Percentiles rank a stretch among this genome's conserved stretches.
Conservation (phyloP, 2,797 vertebrate genomes). For the Acridotheres tristis region DNA sequence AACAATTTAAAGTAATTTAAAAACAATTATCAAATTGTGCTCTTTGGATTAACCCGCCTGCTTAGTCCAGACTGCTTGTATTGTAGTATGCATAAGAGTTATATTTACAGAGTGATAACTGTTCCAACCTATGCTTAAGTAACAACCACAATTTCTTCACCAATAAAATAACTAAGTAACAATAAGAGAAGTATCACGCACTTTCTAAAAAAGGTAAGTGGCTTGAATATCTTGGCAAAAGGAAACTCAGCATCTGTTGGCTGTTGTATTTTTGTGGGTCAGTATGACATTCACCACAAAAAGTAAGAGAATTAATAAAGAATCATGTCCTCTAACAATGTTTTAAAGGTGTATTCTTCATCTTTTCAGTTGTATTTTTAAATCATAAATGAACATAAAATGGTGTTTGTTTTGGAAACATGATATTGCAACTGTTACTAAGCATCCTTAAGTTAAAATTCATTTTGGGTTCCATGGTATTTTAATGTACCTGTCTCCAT, state of each 20-base stretch:
- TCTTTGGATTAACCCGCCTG: background rate
- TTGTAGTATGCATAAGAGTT: background rate
- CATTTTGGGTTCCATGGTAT: background rate
- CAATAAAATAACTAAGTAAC: background rate
- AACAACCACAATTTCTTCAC: background rate
- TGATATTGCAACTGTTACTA: background rate
- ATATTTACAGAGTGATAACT: background rate
- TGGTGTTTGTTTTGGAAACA: background rate
- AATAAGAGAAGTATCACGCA: background rate
- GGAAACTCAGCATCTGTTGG: background rate
- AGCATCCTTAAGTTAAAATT: background rate
- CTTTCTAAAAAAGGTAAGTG: background rate
- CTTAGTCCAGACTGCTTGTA: background rate
- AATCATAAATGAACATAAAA: background rate
- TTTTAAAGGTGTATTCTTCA: background rate
- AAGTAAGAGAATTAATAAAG: background rate
- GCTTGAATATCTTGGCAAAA: background rate
- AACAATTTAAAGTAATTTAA: background rate
- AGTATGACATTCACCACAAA: background rate
- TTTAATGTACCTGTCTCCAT: slow-evolving; percentile 89
- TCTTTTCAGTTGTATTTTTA: background rate
- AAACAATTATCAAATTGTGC: background rate
- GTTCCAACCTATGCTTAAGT: background rate
- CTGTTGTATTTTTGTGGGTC: background rate
- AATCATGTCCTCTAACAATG: background rate